Evolutionary conservation across 2,113 vertebrate genomes (phyloP), one percentile per base, ranked within the genome.

Genomic region (Neodontobutis hainanensis): DNA sequence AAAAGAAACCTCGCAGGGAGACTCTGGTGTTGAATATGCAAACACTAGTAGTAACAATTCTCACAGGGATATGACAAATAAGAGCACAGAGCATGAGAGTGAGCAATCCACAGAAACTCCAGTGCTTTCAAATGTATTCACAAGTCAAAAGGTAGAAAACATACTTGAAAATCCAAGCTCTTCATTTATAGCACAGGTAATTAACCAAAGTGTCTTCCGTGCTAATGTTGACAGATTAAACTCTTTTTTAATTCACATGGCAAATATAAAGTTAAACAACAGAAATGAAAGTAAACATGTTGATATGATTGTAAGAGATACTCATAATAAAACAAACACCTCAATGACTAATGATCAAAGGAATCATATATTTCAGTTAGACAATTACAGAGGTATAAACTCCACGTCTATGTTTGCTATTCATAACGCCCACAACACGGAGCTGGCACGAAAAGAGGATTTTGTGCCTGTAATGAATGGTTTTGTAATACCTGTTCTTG

Each of bases 21-120:
- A 35, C 8, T 48, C 61, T 0, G 10, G 45, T 2, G 8, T 15
- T 64, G 60, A 45, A 58, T 27, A 80, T 67, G 70, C 34, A 65
- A 70, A 64, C 52, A 14, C 16, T 15, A 38, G 10, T 61, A 43
- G 42, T 52, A 58, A 43, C 35, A 36, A 6, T 2, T 40, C 47
- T 8, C 50, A 67, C 16, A 8, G 46, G 56, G 73, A 48, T 42
- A 63, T 64, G 61, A 43, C 40, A 65, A 75, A 78, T 80, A 40
- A 51, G 59, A 59, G 19, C 34, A 34, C 32, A 16, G 19, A 68
- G 56, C 32, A 65, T 15, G 11, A 65, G 15, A 61, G 40, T 5
- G 15, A 44, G 46, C 44, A 9, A 48, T 68, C 46, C 5, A 55
- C 32, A 11, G 16, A 55, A 70, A 59, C 34, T 62, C n/a, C 10